Percentiles rank a stretch among this genome's conserved stretches.
These are phyloP conservation scores for Vanessa tameamea DNA, from an alignment of 1,140 invertebrate species.

Conservation along the genomic window DNA sequence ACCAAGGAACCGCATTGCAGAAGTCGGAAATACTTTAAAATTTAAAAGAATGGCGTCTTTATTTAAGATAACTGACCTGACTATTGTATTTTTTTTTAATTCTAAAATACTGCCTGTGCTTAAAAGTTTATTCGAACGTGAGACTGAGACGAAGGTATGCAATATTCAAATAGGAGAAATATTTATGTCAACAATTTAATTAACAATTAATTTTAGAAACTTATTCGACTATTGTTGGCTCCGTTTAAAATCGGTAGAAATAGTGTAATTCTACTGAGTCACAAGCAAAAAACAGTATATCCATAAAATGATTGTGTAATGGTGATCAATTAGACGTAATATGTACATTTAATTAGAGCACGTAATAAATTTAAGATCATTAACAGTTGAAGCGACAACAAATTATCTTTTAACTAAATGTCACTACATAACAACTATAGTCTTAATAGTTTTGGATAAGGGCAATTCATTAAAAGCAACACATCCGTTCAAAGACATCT, in stretches of 20 bases:
- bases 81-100: not conserved
- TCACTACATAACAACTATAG: not conserved
- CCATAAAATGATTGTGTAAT: not conserved
- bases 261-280: not conserved
- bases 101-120: no score
- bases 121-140: no score
- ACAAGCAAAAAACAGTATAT: not conserved
- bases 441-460: not conserved
- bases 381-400: not conserved
- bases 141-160: no score
- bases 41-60: conserved; percentile 5
- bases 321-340: not conserved
- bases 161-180: no score
- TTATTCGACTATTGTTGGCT: no score
- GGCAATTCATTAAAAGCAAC: not conserved
- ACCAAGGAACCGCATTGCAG: conserved; percentile 25
- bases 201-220: no score
- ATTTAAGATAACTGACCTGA: conserved; percentile 5
- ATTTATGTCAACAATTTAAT: no score
- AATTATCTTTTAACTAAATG: conserved; percentile 10
- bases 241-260: not conserved
- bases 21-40: conserved; percentile 8
- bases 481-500: not conserved
- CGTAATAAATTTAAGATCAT: not conserved
- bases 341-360: conserved; percentile 9